A percentile compares a stretch with the other conserved stretches of the same genome.
phyloP scores from a whole-genome alignment of 2,888 invertebrate genomes.

The Oxystoma pomonae region DNA sequence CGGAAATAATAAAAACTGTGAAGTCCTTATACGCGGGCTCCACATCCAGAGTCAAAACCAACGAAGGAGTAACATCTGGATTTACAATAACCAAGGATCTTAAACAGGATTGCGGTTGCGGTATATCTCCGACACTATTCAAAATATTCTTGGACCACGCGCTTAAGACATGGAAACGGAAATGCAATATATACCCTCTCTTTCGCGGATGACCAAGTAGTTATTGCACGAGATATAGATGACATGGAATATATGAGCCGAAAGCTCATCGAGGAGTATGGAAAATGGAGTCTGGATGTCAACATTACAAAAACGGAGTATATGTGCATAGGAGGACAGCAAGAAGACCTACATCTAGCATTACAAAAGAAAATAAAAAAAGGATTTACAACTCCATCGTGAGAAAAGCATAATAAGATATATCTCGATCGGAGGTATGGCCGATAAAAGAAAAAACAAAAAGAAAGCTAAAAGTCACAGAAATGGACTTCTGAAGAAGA shows the following conservation, averaged over 20 bases:
- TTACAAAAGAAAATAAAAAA: no score
- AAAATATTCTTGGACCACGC: neutral
- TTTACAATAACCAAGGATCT: neutral
- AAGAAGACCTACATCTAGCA: no score
- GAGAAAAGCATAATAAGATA: neutral
- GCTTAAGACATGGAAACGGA: neutral
- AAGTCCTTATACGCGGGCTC: neutral
- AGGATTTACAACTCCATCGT: neutral
- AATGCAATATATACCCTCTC: neutral
- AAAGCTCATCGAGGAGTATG: slow-evolving; percentile 8
- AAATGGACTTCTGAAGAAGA: no score
- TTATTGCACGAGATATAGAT: slow-evolving; percentile 8
- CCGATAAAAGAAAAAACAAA: neutral
- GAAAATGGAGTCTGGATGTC: no score
- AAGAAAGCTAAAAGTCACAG: neutral
- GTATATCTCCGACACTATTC: slow-evolving; percentile 1
- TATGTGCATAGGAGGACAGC: no score
- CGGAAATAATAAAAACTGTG: neutral
- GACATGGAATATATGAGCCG: slow-evolving; percentile 5
- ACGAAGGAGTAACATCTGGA: neutral
- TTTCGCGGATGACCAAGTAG: neutral
- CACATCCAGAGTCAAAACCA: neutral
- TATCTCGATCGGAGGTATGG: neutral
- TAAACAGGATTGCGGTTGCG: no score
- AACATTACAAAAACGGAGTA: no score